Evolutionary conservation across 2,888 invertebrate genomes (phyloP).

Genomic region (Drosophila planitibia): DNA sequence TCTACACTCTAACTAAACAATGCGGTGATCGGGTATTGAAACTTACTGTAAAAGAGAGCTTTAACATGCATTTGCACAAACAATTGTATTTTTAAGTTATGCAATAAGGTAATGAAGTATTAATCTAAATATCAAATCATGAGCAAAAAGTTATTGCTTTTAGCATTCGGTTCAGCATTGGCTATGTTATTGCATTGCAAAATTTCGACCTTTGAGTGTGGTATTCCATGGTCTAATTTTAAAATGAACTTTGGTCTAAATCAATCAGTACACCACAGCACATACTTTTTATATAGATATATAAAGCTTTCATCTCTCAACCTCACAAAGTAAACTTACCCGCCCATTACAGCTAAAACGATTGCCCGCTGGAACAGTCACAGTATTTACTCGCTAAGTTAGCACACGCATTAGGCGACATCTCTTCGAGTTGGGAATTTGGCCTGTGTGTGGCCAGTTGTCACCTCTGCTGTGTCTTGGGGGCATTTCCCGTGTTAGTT

Average conservation of each 20-base stretch:
- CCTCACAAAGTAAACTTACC: not conserved
- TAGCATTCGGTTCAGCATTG: not conserved
- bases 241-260: not conserved
- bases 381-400: slow-evolving; percentile 47
- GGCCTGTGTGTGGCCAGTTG: slow-evolving; percentile 29
- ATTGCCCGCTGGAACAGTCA: slow-evolving; percentile 16
- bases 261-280: not conserved
- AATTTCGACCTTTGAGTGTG: not conserved
- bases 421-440: slow-evolving; percentile 28
- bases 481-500: slow-evolving; percentile 71
- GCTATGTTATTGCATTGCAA: not conserved
- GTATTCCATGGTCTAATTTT: not conserved
- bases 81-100: not conserved
- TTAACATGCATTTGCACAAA: not conserved
- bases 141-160: too few relatives aligned
- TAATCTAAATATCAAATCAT: not conserved
- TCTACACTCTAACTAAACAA: slow-evolving; percentile 1
- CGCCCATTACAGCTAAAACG: not conserved
- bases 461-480: slow-evolving; percentile 10
- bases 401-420: slow-evolving; percentile 41
- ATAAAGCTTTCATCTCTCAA: not conserved
- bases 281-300: not conserved
- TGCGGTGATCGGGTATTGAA: not conserved
- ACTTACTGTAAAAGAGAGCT: not conserved
- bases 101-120: not conserved